Evolutionary conservation across 2,888 invertebrate genomes (phyloP).

Genomic region (Eugnorisma glareosa): DNA sequence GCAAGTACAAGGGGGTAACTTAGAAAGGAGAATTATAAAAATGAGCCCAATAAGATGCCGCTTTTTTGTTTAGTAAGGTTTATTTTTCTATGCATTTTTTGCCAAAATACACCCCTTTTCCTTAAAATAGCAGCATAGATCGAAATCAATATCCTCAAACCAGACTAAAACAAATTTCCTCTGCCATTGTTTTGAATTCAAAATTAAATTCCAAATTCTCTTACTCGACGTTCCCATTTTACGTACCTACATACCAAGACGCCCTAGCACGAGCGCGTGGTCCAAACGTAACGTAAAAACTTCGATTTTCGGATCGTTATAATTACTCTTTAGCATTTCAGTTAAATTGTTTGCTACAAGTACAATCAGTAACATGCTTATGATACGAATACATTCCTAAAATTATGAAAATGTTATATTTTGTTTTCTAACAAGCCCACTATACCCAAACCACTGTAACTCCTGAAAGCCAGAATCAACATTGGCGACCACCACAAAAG

Average conservation of each 20-base stretch:
- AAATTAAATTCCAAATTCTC: not conserved
- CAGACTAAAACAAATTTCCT: not conserved
- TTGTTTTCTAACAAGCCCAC: too few relatives aligned
- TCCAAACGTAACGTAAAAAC: not conserved
- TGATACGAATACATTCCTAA: too few relatives aligned
- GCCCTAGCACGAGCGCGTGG: not conserved
- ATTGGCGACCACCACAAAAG: too few relatives aligned
- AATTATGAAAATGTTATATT: too few relatives aligned
- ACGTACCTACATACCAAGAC: not conserved
- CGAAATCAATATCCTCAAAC: not conserved
- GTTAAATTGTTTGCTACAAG: too few relatives aligned
- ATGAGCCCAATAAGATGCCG: too few relatives aligned
- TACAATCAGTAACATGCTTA: too few relatives aligned
- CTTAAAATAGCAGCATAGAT: not conserved
- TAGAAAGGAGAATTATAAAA: not conserved
- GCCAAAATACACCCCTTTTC: not conserved
- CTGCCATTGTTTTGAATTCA: not conserved
- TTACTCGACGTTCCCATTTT: not conserved
- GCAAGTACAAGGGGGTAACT: not conserved
- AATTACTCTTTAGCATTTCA: not conserved
- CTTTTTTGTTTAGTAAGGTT: too few relatives aligned
- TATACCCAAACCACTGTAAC: too few relatives aligned
- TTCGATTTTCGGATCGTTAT: not conserved
- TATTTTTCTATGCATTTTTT: too few relatives aligned
- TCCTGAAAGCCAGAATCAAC: too few relatives aligned